Base-by-base conservation (phyloP, 2,797 vertebrate genomes). In the Cirrhinus mrigala region DNA sequence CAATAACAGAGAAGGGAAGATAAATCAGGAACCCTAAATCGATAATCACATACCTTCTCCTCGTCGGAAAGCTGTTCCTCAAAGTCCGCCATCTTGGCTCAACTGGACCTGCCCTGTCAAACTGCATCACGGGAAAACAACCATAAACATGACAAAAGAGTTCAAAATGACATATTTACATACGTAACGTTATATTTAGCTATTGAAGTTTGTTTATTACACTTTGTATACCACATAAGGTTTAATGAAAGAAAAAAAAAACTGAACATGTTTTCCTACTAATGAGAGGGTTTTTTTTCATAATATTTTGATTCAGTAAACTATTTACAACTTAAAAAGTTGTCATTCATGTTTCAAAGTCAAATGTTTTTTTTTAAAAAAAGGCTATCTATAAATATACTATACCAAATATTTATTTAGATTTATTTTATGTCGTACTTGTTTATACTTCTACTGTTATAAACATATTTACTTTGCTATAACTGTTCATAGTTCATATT, bases 51-150 rank as follows among this genome's bases (percentile, higher is more conserved):
- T 97, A 99, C 98, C 98, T 97, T 99, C 89, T 98, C 97, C 78
- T 97, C 96, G 82, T 97, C 96, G 90, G 95, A 95, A 91, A 98
- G 94, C 92, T 97, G 95, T 70, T 96, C 97, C 69, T 97, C 97
- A 86, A 95, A 94, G 91, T 98, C 96, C 90, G 97, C 98, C 98
- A 99, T 99, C 93, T 98, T 96, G 95, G 94, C 92, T 95, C 94
- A 90, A 87, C 75, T 87, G 85, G 88, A 85, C 86, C 89, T 87
- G 48, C 89, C 86, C 86, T 90, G 88, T 88, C 87, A 84, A 85
- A 88, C 5, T 85, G 89, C 89, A 89, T 88, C 74, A 89, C 24
- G 86, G 89, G 89, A 89, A 83, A 60, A 46, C 37, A n/a, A 50
- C 29, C 54, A 44, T 22, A 33, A 64, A 74, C 56, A 37, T 27